Conservation (phyloP, 2,113 vertebrate species). For the Hemicordylus capensis region DNA sequence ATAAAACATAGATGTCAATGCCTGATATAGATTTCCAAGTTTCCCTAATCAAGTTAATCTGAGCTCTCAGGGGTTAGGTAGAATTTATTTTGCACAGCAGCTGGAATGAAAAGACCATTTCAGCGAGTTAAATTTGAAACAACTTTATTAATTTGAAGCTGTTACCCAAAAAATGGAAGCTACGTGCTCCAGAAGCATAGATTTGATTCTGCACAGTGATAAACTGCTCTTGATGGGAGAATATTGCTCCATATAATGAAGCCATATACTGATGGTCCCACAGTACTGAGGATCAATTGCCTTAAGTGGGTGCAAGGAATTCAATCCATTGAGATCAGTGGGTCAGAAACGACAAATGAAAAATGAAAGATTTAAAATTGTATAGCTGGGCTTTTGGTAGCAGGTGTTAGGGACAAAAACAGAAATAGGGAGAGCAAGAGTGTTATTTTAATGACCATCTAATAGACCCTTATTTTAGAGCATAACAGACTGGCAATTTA, state of each 20-base stretch:
- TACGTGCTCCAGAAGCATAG: not conserved
- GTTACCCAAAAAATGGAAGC: not conserved
- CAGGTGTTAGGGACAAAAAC: not conserved
- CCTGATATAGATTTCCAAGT: constrained; percentile 18
- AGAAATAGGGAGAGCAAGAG: not conserved
- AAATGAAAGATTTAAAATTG: not conserved
- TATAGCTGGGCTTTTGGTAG: not conserved
- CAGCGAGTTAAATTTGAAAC: not conserved
- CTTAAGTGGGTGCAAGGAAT: not conserved
- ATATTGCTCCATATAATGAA: not conserved
- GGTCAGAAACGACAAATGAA: not conserved
- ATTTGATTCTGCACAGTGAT: not conserved
- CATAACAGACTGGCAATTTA: not conserved
- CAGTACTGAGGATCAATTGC: not conserved
- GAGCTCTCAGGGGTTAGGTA: not conserved
- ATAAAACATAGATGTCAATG: constrained; percentile 24
- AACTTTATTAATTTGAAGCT: constrained; percentile 3
- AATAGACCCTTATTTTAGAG: not conserved
- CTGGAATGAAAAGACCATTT: constrained; percentile 13
- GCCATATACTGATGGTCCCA: not conserved
- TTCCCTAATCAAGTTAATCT: constrained; percentile 18
- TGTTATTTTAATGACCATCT: not conserved
- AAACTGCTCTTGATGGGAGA: not conserved
- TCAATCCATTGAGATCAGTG: not conserved
- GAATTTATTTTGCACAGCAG: not conserved